phyloP scores from a whole-genome alignment of 1,140 invertebrate genomes.

The Charaxes varanes region DNA sequence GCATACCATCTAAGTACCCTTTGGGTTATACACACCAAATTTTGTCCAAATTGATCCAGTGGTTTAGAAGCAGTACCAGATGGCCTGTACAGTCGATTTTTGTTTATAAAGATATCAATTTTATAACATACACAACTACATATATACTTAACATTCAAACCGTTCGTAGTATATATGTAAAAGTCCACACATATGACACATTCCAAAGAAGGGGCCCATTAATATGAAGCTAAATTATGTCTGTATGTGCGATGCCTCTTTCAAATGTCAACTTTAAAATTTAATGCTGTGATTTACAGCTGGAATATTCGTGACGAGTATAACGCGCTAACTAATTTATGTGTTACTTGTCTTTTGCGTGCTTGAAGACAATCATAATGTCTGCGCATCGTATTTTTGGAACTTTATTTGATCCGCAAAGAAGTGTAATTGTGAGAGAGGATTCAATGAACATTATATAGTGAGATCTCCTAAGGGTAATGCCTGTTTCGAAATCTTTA shows the following conservation, averaged over 20 bases:
- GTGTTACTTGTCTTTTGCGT: conserved; percentile 47
- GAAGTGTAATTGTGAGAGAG: conserved; percentile 39
- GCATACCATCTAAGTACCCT: no score
- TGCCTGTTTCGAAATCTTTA: conserved; percentile 7
- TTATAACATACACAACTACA: conserved; percentile 6
- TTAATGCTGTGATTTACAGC: conserved; percentile 61
- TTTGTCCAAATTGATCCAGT: no score
- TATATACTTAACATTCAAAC: conserved; percentile 3
- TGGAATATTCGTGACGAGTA: conserved; percentile 62
- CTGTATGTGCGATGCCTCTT: conserved; percentile 70
- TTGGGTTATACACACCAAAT: no score
- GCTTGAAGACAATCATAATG: conserved; percentile 50
- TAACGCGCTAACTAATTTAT: conserved; percentile 69
- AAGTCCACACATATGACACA: conserved; percentile 26
- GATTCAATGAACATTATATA: conserved; percentile 46
- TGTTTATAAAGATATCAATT: no score
- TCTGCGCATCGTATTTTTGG: conserved; percentile 52
- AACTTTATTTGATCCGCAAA: conserved; percentile 57
- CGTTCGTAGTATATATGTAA: conserved; percentile 12
- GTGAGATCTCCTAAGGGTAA: conserved; percentile 17
- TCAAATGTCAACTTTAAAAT: conserved; percentile 72
- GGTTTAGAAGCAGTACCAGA: no score
- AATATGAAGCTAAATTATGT: conserved; percentile 52
- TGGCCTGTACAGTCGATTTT: no score
- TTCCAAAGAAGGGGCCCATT: conserved; percentile 41